phyloP scores from a whole-genome alignment of 2,113 vertebrate species.

The Zapornia atra region DNA sequence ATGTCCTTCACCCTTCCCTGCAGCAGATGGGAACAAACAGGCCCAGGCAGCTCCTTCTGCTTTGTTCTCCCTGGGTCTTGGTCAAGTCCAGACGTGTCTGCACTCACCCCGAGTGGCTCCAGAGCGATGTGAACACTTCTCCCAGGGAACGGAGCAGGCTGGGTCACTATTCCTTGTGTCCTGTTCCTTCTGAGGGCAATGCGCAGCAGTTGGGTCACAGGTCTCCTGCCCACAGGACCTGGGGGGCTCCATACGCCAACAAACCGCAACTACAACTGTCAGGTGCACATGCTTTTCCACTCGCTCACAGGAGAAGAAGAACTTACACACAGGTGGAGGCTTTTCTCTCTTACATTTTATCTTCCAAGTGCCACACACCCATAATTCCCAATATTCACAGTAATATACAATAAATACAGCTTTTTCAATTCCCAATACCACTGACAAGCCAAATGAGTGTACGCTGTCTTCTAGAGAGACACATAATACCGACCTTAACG shows the following conservation, averaged over 20 bases:
- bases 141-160: slow-evolving; percentile 14
- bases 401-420: slow-evolving; percentile 74
- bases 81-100: not conserved
- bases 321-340: not conserved
- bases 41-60: not conserved
- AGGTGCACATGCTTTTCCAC: not conserved
- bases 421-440: not conserved
- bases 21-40: rapidly evolving
- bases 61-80: not conserved
- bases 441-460: not conserved
- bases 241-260: not conserved
- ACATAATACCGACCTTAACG: rapidly evolving
- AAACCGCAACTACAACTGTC: not conserved
- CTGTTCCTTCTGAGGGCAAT: not conserved
- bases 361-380: not conserved
- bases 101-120: not conserved
- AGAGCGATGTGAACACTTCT: slow-evolving; percentile 35
- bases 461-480: not conserved
- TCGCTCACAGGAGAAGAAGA: not conserved
- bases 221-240: not conserved
- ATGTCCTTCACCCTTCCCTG: rapidly evolving
- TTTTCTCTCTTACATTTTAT: not conserved
- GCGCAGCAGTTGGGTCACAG: not conserved
- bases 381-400: slow-evolving; percentile 68
- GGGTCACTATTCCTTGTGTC: not conserved